Conservation (phyloP, 2,797 vertebrate species). For the Dendrocincla fuliginosa region DNA sequence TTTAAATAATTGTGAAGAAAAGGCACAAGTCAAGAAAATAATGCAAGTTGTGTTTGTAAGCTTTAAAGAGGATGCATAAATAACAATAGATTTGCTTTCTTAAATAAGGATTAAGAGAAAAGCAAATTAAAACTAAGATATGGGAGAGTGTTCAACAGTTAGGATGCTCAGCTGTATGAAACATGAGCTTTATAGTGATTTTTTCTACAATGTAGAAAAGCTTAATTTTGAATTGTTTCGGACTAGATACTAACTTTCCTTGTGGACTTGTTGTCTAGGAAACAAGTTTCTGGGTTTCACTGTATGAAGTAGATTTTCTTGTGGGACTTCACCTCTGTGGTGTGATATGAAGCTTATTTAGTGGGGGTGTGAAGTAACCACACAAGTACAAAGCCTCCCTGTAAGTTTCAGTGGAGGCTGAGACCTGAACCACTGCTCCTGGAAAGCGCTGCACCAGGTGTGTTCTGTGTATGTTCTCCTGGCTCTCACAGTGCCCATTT, state of each 20-base stretch:
- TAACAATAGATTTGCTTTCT: background rate
- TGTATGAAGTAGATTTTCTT: background rate
- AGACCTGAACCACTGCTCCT: background rate
- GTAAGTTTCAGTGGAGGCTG: background rate
- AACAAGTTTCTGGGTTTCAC: background rate
- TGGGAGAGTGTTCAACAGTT: background rate
- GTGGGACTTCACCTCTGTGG: background rate
- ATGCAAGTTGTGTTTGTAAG: background rate
- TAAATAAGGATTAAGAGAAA: background rate
- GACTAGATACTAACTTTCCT: background rate
- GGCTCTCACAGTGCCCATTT: accelerated
- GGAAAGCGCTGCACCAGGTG: background rate
- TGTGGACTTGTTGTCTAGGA: background rate
- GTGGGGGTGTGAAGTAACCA: background rate
- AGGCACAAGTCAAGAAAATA: background rate
- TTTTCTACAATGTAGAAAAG: background rate
- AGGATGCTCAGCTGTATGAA: background rate
- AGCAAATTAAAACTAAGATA: background rate
- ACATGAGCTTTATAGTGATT: background rate
- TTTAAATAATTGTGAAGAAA: background rate
- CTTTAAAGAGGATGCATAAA: background rate
- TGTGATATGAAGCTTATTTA: background rate
- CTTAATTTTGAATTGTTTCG: background rate
- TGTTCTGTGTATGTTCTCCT: background rate
- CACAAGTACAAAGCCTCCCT: background rate